phyloP scores from a whole-genome alignment of 2,797 vertebrate genomes.

The Spea hammondii region DNA sequence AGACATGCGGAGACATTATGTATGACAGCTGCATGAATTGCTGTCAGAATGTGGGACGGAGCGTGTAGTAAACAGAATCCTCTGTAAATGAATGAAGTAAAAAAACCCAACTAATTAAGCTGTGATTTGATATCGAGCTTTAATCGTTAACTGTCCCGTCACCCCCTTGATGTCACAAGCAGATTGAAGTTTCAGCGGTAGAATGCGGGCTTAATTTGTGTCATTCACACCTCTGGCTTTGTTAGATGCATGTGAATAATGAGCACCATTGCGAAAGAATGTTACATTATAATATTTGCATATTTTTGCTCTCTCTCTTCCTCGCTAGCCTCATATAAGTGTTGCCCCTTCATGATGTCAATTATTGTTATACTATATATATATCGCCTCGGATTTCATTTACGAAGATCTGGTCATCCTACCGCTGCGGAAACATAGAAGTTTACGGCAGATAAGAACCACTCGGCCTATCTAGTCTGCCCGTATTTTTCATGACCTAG shows the following conservation, averaged over 20 bases:
- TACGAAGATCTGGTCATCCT: too few relatives aligned
- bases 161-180: neutral
- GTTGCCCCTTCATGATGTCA: too few relatives aligned
- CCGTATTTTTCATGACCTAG: too few relatives aligned
- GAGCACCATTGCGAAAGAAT: neutral
- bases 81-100: neutral
- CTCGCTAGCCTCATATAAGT: too few relatives aligned
- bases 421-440: too few relatives aligned
- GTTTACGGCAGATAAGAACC: too few relatives aligned
- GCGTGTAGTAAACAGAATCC: neutral
- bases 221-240: neutral
- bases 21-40: conserved; percentile 55
- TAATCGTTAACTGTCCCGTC: neutral
- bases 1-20: neutral
- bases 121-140: neutral
- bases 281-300: neutral
- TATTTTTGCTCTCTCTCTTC: neutral
- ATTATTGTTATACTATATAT: too few relatives aligned
- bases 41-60: conserved; percentile 56
- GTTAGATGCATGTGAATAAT: neutral
- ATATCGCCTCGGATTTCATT: too few relatives aligned
- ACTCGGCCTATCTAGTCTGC: too few relatives aligned
- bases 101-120: conserved; percentile 1
- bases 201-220: neutral
- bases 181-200: neutral